Evolutionary conservation across 2,113 vertebrate species (phyloP).

Genomic region (Peromyscus polionotus): DNA sequence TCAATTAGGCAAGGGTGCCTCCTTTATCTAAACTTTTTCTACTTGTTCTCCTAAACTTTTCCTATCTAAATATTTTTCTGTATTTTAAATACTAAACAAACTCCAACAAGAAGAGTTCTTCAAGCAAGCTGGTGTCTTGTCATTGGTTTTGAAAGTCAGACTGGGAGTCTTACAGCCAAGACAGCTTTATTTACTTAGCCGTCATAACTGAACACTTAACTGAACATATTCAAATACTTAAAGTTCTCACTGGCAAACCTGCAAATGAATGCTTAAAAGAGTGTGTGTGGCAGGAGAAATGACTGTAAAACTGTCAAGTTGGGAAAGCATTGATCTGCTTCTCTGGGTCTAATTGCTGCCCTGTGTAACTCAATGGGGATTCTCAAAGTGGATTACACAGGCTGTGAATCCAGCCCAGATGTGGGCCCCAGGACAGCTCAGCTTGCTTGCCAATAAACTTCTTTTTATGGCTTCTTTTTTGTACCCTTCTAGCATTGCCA

Average conservation of each 20-base stretch:
- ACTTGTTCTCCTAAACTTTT: background rate
- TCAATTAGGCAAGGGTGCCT: background rate
- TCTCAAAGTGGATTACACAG: constrained; percentile 35
- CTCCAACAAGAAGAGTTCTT: background rate
- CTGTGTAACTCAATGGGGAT: constrained; percentile 45
- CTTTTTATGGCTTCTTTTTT: constrained; percentile 49
- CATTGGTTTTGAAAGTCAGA: background rate
- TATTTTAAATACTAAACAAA: constrained; percentile 36
- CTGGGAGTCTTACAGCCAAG: background rate
- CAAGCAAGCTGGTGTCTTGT: background rate
- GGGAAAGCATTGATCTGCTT: constrained; percentile 59
- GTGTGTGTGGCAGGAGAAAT: constrained; percentile 56
- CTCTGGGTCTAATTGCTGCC: constrained; percentile 58
- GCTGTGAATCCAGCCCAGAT: constrained; percentile 66
- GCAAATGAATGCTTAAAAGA: constrained; percentile 65
- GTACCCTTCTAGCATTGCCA: background rate
- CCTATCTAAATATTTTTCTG: background rate
- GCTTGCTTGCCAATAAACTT: constrained; percentile 55
- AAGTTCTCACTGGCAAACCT: constrained; percentile 62
- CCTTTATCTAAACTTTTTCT: background rate
- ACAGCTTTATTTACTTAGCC: constrained; percentile 70
- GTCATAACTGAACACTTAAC: constrained; percentile 67
- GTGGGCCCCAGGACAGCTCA: constrained; percentile 7
- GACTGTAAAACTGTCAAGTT: constrained; percentile 72
- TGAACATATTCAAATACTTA: constrained; percentile 64